Percentiles rank a stretch among this genome's conserved stretches.
Evolutionary conservation across 2,113 vertebrate species (phyloP).

Genomic region (Porphyrio hochstetteri): DNA sequence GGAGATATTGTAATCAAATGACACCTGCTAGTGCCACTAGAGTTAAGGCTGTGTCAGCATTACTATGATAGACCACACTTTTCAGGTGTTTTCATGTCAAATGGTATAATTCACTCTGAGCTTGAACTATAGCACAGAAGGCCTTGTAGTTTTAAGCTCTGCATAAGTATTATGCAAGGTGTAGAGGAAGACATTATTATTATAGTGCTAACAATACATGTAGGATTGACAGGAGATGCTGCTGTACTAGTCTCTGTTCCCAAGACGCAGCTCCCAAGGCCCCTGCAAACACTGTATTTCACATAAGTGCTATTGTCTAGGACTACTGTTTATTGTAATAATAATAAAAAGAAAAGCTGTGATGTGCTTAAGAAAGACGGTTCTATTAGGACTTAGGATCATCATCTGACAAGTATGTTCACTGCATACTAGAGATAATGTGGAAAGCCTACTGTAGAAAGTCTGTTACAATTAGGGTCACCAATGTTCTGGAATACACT

Average conservation of each 20-base stretch:
- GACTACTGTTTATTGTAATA: background rate
- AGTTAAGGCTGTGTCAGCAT: background rate
- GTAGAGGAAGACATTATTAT: background rate
- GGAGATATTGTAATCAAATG: background rate
- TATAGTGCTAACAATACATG: background rate
- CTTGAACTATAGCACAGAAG: background rate
- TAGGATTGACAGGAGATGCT: background rate
- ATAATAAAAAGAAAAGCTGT: background rate
- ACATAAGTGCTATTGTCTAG: slow-evolving; percentile 43
- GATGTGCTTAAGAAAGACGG: background rate
- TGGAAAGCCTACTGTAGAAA: background rate
- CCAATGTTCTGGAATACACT: background rate
- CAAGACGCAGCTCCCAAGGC: background rate
- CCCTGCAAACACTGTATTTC: slow-evolving; percentile 1
- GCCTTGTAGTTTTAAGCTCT: background rate
- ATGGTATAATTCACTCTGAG: background rate
- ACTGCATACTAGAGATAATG: background rate
- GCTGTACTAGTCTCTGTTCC: background rate
- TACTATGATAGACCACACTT: background rate
- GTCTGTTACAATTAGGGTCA: slow-evolving; percentile 2
- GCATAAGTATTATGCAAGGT: background rate
- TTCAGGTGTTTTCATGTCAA: slow-evolving; percentile 22
- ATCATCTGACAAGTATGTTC: background rate
- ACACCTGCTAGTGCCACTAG: background rate
- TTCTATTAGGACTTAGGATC: background rate